phyloP scores from a whole-genome alignment of 2,797 vertebrate species.

The Eurystomus glaucurus region DNA sequence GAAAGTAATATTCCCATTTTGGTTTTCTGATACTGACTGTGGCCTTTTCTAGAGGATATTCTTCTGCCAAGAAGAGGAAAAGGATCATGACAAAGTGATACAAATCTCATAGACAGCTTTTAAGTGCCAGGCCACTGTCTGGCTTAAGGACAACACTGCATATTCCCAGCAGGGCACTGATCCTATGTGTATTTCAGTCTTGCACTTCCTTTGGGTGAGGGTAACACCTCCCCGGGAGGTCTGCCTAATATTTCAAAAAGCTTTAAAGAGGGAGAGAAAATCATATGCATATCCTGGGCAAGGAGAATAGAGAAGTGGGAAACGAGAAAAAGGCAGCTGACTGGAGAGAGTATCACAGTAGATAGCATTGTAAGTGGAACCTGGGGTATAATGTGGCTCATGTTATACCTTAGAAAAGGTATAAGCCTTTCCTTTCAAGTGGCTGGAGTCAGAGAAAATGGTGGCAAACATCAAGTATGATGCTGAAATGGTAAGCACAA shows the following conservation, averaged over 20 bases:
- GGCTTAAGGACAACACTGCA: neutral
- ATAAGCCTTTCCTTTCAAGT: neutral
- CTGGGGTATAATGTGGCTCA: neutral
- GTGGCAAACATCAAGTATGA: neutral
- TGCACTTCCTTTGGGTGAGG: neutral
- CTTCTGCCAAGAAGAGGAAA: neutral
- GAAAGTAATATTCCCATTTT: neutral
- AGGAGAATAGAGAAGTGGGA: neutral
- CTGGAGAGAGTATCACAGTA: neutral
- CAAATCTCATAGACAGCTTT: neutral
- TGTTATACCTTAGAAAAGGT: neutral
- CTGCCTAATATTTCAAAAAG: slow-evolving; percentile 47
- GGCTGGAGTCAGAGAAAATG: neutral
- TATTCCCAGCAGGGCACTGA: neutral
- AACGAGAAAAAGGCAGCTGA: neutral
- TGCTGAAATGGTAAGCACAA: neutral
- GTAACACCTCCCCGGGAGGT: neutral
- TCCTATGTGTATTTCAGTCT: slow-evolving; percentile 16
- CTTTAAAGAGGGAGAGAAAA: slow-evolving; percentile 2
- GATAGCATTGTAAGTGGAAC: neutral
- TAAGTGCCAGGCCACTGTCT: neutral
- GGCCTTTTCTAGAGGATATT: neutral
- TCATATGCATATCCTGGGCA: neutral
- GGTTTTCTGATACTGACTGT: neutral
- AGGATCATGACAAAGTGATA: neutral